phyloP scores from a whole-genome alignment of 2,888 invertebrate species.

The Archips crataeganus region DNA sequence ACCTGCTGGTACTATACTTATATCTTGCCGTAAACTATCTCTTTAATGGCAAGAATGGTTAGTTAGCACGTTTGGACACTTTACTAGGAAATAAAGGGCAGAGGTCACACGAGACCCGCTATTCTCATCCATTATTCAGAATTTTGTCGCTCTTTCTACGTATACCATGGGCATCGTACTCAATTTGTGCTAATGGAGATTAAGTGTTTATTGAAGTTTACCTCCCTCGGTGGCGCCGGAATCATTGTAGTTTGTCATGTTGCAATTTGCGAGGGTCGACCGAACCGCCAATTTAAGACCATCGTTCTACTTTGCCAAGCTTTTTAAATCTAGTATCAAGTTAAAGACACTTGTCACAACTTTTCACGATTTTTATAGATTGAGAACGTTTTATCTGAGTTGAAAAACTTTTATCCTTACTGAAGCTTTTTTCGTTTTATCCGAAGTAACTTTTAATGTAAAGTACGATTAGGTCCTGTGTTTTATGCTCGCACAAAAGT shows the following conservation, averaged over 20 bases:
- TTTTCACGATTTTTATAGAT: slow-evolving; percentile 31
- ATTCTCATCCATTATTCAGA: slow-evolving; percentile 72
- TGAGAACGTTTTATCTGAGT: slow-evolving; percentile 30
- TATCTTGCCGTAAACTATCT: not conserved
- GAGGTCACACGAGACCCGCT: slow-evolving; percentile 59
- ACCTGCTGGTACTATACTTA: not conserved
- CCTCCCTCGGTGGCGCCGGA: slow-evolving; percentile 46
- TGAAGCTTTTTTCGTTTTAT: slow-evolving; percentile 26
- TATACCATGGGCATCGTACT: slow-evolving; percentile 56
- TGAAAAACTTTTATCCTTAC: slow-evolving; percentile 19
- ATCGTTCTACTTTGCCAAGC: not conserved
- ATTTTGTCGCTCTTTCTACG: slow-evolving; percentile 54
- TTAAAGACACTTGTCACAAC: slow-evolving; percentile 1
- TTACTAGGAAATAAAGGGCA: slow-evolving; percentile 48
- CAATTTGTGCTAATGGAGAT: slow-evolving; percentile 67
- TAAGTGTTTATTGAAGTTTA: slow-evolving; percentile 68
- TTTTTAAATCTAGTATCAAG: not conserved
- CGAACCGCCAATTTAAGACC: not conserved
- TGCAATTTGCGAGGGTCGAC: slow-evolving; percentile 28
- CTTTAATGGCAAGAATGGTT: slow-evolving; percentile 17
- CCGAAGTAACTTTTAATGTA: slow-evolving; percentile 21
- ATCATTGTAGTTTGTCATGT: slow-evolving; percentile 46
- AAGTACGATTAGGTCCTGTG: slow-evolving; percentile 31
- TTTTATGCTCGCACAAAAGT: slow-evolving; percentile 34
- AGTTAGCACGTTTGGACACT: slow-evolving; percentile 25